Evolutionary conservation across 2,797 vertebrate genomes (phyloP), one percentile per base, ranked within the genome.

Genomic region (Tamandua tetradactyla): DNA sequence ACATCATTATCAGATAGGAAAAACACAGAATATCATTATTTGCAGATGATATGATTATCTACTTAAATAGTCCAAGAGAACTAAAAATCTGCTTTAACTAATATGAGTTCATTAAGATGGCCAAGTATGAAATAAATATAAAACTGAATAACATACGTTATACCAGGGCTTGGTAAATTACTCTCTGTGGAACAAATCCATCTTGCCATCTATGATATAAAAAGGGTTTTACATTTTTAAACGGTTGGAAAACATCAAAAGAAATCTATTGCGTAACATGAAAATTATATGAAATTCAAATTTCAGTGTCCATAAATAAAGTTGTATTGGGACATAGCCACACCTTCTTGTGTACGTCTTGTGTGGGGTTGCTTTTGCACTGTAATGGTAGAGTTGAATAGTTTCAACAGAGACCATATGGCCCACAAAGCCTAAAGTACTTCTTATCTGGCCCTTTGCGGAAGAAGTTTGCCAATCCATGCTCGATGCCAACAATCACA

Each of bases 211-310:
- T 42, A 2, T 47, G 25, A 94, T 49, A 49, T 86, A 17, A 74
- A 44, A 86, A 87, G 25, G 22, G 27, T 82, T 95, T 93, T 87
- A n/a, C 5, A 59, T 75, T 64, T 81, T 91, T 75, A 68, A 91
- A 71, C 71, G 27, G 18, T 30, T 79, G 68, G 55, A 15, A 68
- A 62, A 71, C 42, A 83, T 4, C 3, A 27, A 44, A 35, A 71
- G 32, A 82, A 49, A 30, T 87, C 59, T 57, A 79, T 3, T 49
- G 4, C 76, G 52, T 66, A 37, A 68, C 9, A n/a, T 89, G 42
- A 84, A 71, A 81, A 57, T 25, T 55, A 42, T 8, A 40, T 37
- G 3, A 37, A 93, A 78, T 76, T 82, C 15, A 49, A 25, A 83
- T 37, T 59, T 86, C 47, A 49, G 0, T n/a, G 13, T 94, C 81